Base-by-base conservation (phyloP, 1,140 invertebrate genomes). In the Tribolium madens region DNA sequence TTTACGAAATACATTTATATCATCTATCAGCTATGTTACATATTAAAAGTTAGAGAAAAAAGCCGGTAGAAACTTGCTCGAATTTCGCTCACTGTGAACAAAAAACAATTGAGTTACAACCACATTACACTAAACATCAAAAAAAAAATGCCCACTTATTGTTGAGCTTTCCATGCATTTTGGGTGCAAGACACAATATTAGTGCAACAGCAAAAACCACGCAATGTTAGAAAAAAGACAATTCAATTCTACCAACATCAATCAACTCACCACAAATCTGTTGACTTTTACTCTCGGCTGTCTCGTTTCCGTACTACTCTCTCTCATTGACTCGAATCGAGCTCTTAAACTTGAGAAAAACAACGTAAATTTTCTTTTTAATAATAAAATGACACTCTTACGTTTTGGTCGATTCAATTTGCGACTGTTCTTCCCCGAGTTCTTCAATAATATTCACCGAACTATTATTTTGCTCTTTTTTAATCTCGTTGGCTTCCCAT, bases 251-350 rank as follows among this genome's bases (percentile, higher is more conserved):
- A 50, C 2, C 10, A 50, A 50, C 12, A 50, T 50, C 48, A 1
- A 50, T 48, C 12, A 13, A 92, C 93, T 92, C 86, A 95, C 94
- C 89, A 96, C 93, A 90, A 96, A 96, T 88, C 94, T 88, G 86
- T 95, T 95, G 75, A 95, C 93, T 90, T 93, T 92, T 68, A 91
- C 88, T 82, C 90, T 89, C 74, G 88, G 81, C 77, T 87, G 81
- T 79, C 90, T 84, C 69, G 85, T 75, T 72, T 89, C 88, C 53
- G 82, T 83, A 31, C 87, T 88, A 83, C 89, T 87, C 60, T 89
- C 86, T 79, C 90, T 88, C 84, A 96, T 90, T 7, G 93, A 93
- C 86, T 97, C 95, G 87, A 97, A 97, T 80, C 92, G 91, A 48
- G 94, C 93, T 77, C 92, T 90, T 57, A 96, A 89, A 84, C 93